Evolutionary conservation across 2,888 invertebrate species (phyloP), one percentile per base, ranked within the genome.

Genomic region (Ormia ochracea): DNA sequence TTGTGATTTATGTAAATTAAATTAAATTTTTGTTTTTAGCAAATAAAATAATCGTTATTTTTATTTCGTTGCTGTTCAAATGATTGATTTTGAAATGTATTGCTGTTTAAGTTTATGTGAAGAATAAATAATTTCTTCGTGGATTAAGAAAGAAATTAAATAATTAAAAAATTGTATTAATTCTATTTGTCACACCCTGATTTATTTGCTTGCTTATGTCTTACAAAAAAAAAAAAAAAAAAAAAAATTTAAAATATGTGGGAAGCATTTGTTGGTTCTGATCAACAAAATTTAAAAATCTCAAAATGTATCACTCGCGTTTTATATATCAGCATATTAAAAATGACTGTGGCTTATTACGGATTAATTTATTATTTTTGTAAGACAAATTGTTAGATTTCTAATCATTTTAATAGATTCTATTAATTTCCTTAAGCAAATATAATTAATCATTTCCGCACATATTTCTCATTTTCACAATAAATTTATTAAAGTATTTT

Each of bases 51-150:
- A 31, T 23, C 14, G 26, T 28, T 28, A 23, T 33, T 6, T 45
- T 21, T 23, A 21, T 12, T 50, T 56, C 17, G 10, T 33, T 17
- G n/a, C 23, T 65, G 10, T 10, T 31, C 26, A 12, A 50, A 66
- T 79, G 79, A 79, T 75, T 75, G 79, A 79, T 75, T 79, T 48
- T 1, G 31, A 78, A 63, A 63, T 43, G 12, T 65, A 52, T 58
- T 43, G 56, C 36, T 43, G 73, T 48, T 50, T 43, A 70, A 70
- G 59, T 58, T n/a, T 65, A 38, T 36, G 50, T 36, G 36, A 41
- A 9, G 21, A 52, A 58, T 74, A 63, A 74, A 26, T 70, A 45
- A 66, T 65, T 70, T 66, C 50, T 43, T 52, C n/a, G 6, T 21
- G 26, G 14, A 41, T 2, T n/a, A n/a, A 33, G 2, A 17, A 52